Evolutionary conservation across 2,888 invertebrate species (phyloP).

Genomic region (Xylophagus ater): DNA sequence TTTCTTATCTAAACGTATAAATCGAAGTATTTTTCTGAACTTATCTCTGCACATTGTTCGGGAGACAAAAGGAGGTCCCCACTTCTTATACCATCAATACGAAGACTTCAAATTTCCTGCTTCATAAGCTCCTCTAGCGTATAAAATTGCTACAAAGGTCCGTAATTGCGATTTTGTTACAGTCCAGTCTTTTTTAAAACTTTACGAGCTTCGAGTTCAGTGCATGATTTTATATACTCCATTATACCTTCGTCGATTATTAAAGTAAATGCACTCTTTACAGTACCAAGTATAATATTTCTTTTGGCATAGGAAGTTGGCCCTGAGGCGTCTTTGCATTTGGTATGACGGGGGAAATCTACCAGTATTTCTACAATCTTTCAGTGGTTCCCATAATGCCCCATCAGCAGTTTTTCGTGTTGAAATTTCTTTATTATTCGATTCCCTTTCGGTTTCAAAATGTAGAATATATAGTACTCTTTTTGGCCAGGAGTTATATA

Average conservation of each 20-base stretch:
- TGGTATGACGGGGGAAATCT: no score
- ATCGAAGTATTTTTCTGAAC: slow-evolving; percentile 9
- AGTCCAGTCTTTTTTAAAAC: no score
- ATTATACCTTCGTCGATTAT: slow-evolving; percentile 5
- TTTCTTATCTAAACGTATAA: no score
- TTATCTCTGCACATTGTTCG: slow-evolving; percentile 9
- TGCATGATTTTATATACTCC: slow-evolving; percentile 5
- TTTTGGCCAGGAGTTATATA: slow-evolving; percentile 1
- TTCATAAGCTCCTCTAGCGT: no score
- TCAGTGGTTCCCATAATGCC: no score
- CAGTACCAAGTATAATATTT: slow-evolving; percentile 2
- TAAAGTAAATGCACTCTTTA: background rate
- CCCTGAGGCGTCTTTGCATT: no score
- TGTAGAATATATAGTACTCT: slow-evolving; percentile 1
- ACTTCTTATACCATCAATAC: background rate
- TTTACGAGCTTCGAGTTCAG: slow-evolving; percentile 33
- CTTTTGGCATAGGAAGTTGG: slow-evolving; percentile 4
- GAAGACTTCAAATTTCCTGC: slow-evolving; percentile 1
- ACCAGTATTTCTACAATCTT: no score
- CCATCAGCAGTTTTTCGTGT: background rate
- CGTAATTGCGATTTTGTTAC: slow-evolving; percentile 4
- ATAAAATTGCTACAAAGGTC: slow-evolving; percentile 3
- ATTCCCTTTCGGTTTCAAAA: slow-evolving; percentile 2
- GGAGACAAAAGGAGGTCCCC: background rate
- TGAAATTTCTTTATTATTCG: slow-evolving; percentile 3